Evolutionary conservation across 2,797 vertebrate species (phyloP), one percentile per base, ranked within the genome.

Genomic region (Leptoclinus maculatus): DNA sequence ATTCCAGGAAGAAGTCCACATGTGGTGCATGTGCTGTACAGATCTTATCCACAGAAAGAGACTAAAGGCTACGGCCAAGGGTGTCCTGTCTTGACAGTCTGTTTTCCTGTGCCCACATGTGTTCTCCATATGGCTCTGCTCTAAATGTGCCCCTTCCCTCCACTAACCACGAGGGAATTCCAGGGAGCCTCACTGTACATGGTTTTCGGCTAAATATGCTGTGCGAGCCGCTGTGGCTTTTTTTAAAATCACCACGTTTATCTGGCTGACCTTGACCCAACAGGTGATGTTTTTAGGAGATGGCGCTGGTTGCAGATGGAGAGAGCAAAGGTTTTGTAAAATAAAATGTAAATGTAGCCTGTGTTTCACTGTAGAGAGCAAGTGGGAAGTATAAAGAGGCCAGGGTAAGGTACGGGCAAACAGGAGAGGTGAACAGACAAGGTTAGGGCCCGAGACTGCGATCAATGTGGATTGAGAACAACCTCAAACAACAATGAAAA

Each of bases 41-140:
- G 80, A 92, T 86, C 84, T 72, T 80, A 86, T 91, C 68, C 6
- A 76, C 76, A 83, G 70, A 80, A 70, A 78, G 53, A 76, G 65
- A 65, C 86, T 62, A 38, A 71, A 66, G 66, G 62, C 77, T 71
- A 65, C 10, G 16, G 77, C 82, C 41, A 23, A 83, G 84, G 77
- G 82, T 83, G 89, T 85, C 86, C 77, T 73, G 80, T 83, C 89
- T 68, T 87, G 80, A 81, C 78, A 83, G 76, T 78, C 83, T 83
- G 79, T 86, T 87, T 88, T 84, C 83, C 89, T 83, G 75, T 86
- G 85, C 79, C 83, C 79, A 88, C 93, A 94, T 92, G 90, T 94
- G 93, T 74, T 84, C 84, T 73, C 88, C 93, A 93, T 87, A 90
- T 94, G 93, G 85, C 56, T 25, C 47, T 2, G 76, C 38, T 76